Evolutionary conservation across 2,888 invertebrate genomes (phyloP), one percentile per base, ranked within the genome.

Genomic region (Heliconius aoede): DNA sequence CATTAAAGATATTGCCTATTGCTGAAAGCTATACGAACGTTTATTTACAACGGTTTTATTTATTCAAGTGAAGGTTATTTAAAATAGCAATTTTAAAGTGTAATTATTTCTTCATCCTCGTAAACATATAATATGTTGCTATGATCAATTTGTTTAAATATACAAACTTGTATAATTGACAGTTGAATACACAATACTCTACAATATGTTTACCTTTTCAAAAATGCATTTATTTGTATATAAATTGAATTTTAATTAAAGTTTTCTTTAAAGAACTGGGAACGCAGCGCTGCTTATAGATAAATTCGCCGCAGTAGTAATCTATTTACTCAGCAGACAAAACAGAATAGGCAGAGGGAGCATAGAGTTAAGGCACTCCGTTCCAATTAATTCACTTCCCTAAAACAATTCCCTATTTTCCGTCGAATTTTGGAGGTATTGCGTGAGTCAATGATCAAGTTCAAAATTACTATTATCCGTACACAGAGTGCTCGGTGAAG

Each of bases 1-100:
- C 58, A 71, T 71, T 73, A 64, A 28, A 32, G 55, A 60, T 24
- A 21, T 69, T 65, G 46, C 32, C 32, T 72, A 65, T 58, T 24
- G 55, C 51, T 74, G 58, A 32, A 74, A 13, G 30, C 26, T 36
- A 21, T 30, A 26, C 21, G 21, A 72, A 15, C 21, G 26, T 61
- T 61, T 3, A 40, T 36, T 36, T 15, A 64, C 7, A 32, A 32
- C 4, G 21, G n/a, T 72, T 21, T 61, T 72, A 40, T 26, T 30
- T 13, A 24, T 67, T 40, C n/a, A 24, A 40, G 36, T 40, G 2
- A 24, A 24, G 36, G n/a, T 36, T 36, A 65, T 65, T 36, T n/a
- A 24, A 67, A 67, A 24, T 67, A 0, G 8, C 4, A 58, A 58
- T 26, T 55, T 55, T 55, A 9, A 55, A 58, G 4, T 24, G 13